Evolutionary conservation across 2,113 vertebrate species (phyloP).

Genomic region (Sapajus apella): DNA sequence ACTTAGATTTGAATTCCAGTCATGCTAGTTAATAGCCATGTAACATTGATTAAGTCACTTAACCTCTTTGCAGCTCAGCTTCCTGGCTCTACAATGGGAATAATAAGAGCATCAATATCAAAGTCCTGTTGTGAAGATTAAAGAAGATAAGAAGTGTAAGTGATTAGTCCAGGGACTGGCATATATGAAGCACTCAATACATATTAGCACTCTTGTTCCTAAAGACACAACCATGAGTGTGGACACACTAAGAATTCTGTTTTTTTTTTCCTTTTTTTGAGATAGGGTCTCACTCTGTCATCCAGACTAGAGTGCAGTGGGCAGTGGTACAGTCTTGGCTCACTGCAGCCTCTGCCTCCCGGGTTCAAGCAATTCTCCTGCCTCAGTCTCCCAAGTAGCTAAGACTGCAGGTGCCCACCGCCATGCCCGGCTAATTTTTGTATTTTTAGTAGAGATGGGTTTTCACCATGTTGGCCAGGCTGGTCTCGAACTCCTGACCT

Average conservation of each 20-base stretch:
- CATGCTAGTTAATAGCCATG: background rate
- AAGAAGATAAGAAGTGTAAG: background rate
- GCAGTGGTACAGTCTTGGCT: too few species aligned
- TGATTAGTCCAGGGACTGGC: background rate
- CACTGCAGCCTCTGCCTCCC: too few species aligned
- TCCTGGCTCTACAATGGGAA: background rate
- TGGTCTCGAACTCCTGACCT: too few species aligned
- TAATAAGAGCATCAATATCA: background rate
- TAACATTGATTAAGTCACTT: background rate
- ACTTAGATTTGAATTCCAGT: background rate
- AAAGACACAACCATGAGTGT: background rate
- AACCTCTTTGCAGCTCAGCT: background rate
- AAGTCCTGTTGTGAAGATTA: background rate
- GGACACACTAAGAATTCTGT: background rate
- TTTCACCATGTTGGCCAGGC: too few species aligned
- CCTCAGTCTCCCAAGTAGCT: too few species aligned
- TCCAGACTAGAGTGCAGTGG: too few species aligned
- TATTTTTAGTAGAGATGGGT: too few species aligned
- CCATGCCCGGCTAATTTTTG: too few species aligned
- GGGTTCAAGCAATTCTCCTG: too few species aligned
- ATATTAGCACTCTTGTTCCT: background rate
- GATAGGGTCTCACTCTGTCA: too few species aligned
- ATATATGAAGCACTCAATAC: background rate
- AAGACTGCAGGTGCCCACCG: too few species aligned
- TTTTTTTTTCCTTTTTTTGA: too few species aligned